A percentile compares a stretch with the other conserved stretches of the same genome.
Evolutionary conservation across 2,888 invertebrate species (phyloP).

Genomic region (Noctua comes): DNA sequence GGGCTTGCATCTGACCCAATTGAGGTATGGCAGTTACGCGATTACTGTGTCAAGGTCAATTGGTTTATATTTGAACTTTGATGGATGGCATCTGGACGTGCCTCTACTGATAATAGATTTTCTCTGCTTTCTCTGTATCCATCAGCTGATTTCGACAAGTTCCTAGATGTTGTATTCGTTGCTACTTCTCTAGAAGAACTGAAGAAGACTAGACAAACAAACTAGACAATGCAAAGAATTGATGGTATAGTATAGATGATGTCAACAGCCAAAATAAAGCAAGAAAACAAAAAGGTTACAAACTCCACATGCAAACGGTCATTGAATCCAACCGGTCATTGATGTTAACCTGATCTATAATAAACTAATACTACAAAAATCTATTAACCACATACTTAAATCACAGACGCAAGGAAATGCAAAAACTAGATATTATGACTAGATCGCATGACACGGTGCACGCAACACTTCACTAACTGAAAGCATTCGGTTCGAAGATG

Average conservation of each 20-base stretch:
- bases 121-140: background rate
- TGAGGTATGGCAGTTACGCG: constrained; percentile 4
- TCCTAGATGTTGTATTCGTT: background rate
- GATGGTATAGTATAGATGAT: background rate
- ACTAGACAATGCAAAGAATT: background rate
- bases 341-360: constrained; percentile 15
- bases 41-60: constrained; percentile 46
- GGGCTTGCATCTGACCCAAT: constrained; percentile 31
- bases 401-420: constrained; percentile 27
- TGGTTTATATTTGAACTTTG: constrained; percentile 19
- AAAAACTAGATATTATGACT: constrained; percentile 53
- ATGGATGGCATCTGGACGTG: constrained; percentile 4
- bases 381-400: constrained; percentile 22
- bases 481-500: constrained; percentile 44
- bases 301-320: background rate
- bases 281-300: background rate
- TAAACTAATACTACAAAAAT: constrained; percentile 15
- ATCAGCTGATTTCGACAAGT: background rate
- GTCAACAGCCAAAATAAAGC: background rate
- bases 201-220: background rate
- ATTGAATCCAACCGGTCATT: too few relatives aligned
- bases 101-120: background rate
- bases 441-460: constrained; percentile 45
- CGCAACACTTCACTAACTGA: constrained; percentile 53
- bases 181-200: background rate